A percentile compares a stretch with the other conserved stretches of the same genome.
phyloP scores from a whole-genome alignment of 1,140 invertebrate genomes.

The Pygmarrhopalites habei region DNA sequence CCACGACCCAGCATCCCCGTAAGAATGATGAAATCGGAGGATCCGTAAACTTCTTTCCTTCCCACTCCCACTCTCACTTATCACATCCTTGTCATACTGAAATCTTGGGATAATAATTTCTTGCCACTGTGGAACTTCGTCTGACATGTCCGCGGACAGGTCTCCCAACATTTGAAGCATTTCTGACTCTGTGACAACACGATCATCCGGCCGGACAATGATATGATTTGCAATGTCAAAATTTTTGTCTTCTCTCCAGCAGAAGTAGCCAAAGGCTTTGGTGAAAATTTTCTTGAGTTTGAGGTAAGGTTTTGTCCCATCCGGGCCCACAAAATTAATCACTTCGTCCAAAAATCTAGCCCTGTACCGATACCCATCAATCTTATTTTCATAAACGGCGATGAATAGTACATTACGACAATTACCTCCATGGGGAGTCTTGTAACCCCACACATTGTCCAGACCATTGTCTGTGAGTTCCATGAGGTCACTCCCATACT shows the following conservation, averaged over 20 bases:
- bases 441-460: slow-evolving; percentile 31
- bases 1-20: slow-evolving; percentile 24
- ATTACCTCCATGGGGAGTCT: slow-evolving; percentile 19
- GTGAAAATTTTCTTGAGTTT: slow-evolving; percentile 29
- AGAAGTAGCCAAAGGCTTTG: slow-evolving; percentile 25
- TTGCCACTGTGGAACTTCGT: slow-evolving; percentile 34
- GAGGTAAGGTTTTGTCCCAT: slow-evolving; percentile 24
- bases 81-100: slow-evolving; percentile 16
- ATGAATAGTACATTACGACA: slow-evolving; percentile 14
- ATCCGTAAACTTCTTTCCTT: slow-evolving; percentile 4
- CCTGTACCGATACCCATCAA: slow-evolving; percentile 19
- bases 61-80: not conserved
- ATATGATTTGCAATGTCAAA: slow-evolving; percentile 35
- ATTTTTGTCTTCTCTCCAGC: slow-evolving; percentile 27
- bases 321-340: slow-evolving; percentile 10
- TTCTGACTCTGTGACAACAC: slow-evolving; percentile 21
- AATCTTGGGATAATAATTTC: slow-evolving; percentile 35
- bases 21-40: slow-evolving; percentile 31
- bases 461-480: slow-evolving; percentile 17
- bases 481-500: not conserved
- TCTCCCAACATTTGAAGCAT: slow-evolving; percentile 9
- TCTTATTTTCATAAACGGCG: slow-evolving; percentile 19
- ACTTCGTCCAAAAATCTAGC: slow-evolving; percentile 18
- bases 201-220: not conserved
- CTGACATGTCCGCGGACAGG: slow-evolving; percentile 31